Conservation (phyloP, 2,113 vertebrate genomes). For the Arvicanthis niloticus region DNA sequence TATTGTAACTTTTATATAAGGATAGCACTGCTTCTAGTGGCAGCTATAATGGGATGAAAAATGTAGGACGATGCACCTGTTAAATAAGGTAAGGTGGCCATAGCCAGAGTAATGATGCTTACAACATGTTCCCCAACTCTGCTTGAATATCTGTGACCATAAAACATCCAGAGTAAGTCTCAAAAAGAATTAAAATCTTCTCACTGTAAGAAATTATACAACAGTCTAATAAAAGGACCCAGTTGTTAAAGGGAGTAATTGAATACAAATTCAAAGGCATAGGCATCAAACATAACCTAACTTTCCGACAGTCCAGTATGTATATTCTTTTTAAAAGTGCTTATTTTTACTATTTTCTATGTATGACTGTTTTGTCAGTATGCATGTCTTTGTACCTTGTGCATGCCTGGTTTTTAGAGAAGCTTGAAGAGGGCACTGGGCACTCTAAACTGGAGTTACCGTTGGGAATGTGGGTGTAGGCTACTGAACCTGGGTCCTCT, state of each 20-base stretch:
- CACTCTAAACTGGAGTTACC: too few relatives aligned
- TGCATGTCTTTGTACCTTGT: not conserved
- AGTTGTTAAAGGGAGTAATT: not conserved
- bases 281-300: not conserved
- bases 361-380: not conserved
- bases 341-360: not conserved
- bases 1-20: conserved; percentile 1
- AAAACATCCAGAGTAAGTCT: not conserved
- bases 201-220: not conserved
- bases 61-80: conserved; percentile 11
- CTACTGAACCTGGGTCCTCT: not conserved
- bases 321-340: not conserved
- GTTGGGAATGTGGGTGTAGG: not conserved
- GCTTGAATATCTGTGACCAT: not conserved
- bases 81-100: conserved; percentile 57
- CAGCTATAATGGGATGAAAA: conserved; percentile 62
- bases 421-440: too few relatives aligned
- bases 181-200: conserved; percentile 34
- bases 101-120: conserved; percentile 58
- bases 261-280: not conserved
- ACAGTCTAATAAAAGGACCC: not conserved
- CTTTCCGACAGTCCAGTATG: not conserved
- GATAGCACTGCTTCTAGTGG: not conserved
- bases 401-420: not conserved
- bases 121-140: conserved; percentile 19